Base-by-base conservation (phyloP, 1,140 invertebrate genomes). In the Linepithema humile region DNA sequence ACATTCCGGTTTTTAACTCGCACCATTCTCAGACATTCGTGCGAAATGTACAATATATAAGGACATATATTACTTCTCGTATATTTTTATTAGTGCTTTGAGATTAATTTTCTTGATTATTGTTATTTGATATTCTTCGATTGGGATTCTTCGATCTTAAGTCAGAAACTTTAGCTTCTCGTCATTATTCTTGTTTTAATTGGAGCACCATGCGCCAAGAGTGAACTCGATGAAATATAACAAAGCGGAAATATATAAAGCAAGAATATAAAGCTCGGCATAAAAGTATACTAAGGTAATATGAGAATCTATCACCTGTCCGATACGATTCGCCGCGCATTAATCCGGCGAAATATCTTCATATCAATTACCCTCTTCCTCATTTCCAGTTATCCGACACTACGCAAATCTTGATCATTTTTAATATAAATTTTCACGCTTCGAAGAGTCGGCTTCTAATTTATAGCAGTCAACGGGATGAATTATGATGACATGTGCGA, bases 271-370 rank as follows among this genome's bases (percentile, higher is more conserved):
- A 64, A 80, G 23, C 35, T 80, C 38, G 0, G n/a, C 65, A 4
- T 32, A 23, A 69, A 50, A 80, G 17, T 26, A 15, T 15, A 70
- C 23, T 70, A 20, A 70, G 43, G 32, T 69, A 78, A 80, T 57
- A 43, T 15, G 59, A 35, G 45, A 77, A 77, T 80, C 75, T 80
- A 80, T 80, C 64, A 57, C 12, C 64, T 80, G 64, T 80, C 75
- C 23, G 23, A 67, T 67, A 29, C 32, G 48, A 55, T 53, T 78
- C 26, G 12, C 75, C 26, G 50, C 38, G 38, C 23, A 43, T 80
- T 80, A 80, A 80, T 80, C 64, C 64, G 75, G 4, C 35, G 50
- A 57, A 70, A 80, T 80, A 80, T 80, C 50, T 55, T 69, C 50
- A 26, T 70, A 70, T 80, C 35, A 80, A 55, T 78, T 78, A 78